Conservation (phyloP, 2,113 vertebrate genomes). For the Sapayoa aenigma region DNA sequence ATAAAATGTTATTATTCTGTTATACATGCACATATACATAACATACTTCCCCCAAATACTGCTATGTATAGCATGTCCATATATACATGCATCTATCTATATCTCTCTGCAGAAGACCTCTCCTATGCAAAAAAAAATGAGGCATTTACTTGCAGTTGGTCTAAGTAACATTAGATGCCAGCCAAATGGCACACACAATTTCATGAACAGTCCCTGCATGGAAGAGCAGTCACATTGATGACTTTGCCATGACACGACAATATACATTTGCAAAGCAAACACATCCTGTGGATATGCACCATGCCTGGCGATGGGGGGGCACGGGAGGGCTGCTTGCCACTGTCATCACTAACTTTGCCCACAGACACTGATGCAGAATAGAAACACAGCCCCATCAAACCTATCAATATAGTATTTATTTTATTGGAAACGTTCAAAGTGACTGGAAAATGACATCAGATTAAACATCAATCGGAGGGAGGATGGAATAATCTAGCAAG, state of each 20-base stretch:
- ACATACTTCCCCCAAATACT: not conserved
- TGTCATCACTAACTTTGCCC: not conserved
- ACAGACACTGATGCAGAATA: not conserved
- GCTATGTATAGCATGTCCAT: fast-evolving
- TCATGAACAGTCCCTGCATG: not conserved
- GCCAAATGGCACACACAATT: not conserved
- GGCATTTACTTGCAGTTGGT: not conserved
- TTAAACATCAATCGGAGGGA: slow-evolving; percentile 39
- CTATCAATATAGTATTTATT: not conserved
- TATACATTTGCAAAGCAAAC: not conserved
- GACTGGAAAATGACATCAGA: slow-evolving; percentile 33
- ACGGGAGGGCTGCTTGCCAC: not conserved
- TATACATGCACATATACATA: not conserved
- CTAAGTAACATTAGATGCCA: not conserved
- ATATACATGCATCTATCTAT: fast-evolving
- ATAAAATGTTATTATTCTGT: not conserved
- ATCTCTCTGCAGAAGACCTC: not conserved
- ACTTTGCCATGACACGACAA: slow-evolving; percentile 22
- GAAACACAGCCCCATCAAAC: not conserved
- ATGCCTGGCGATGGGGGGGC: not conserved
- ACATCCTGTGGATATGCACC: not conserved
- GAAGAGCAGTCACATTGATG: not conserved
- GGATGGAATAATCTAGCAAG: slow-evolving; percentile 60
- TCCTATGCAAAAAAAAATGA: not conserved
- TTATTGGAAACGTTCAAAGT: not conserved